Conservation (phyloP, 2,888 invertebrate species). For the Ephialtes manifestator region DNA sequence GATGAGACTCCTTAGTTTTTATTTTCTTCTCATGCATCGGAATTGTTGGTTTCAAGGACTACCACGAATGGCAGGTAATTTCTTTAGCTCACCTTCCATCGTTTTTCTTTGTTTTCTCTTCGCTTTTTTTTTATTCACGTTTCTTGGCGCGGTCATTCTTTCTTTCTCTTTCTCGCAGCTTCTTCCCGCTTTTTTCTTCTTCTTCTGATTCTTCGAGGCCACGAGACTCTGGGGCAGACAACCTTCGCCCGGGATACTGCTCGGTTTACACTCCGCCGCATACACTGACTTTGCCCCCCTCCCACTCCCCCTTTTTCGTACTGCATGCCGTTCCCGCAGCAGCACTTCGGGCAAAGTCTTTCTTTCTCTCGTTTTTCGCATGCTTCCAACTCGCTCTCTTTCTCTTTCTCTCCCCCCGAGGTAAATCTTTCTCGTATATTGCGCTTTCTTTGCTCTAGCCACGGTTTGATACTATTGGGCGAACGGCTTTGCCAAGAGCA, state of each 20-base stretch:
- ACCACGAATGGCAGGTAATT: slow-evolving; percentile 62
- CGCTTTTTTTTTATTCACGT: slow-evolving; percentile 57
- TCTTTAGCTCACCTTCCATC: slow-evolving; percentile 69
- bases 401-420: slow-evolving; percentile 60
- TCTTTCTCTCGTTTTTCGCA: slow-evolving; percentile 61
- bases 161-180: slow-evolving; percentile 68
- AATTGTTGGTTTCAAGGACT: slow-evolving; percentile 62
- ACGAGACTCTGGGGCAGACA: slow-evolving; percentile 82
- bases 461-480: slow-evolving; percentile 31
- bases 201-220: slow-evolving; percentile 80
- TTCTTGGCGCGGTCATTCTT: slow-evolving; percentile 69
- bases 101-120: slow-evolving; percentile 51
- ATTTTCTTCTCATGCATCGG: slow-evolving; percentile 21
- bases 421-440: slow-evolving; percentile 58
- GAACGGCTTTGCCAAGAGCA: slow-evolving; percentile 21
- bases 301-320: slow-evolving; percentile 41
- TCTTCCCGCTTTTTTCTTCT: slow-evolving; percentile 68
- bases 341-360: slow-evolving; percentile 67
- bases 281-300: slow-evolving; percentile 49
- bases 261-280: slow-evolving; percentile 65
- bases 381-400: slow-evolving; percentile 52
- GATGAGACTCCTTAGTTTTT: slow-evolving; percentile 17
- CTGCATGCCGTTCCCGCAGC: slow-evolving; percentile 49
- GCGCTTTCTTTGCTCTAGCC: slow-evolving; percentile 28
- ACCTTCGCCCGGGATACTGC: slow-evolving; percentile 79